These are phyloP conservation scores for Cepphus grylle DNA, from an alignment of 2,113 vertebrate genomes.

Conservation along the genomic window DNA sequence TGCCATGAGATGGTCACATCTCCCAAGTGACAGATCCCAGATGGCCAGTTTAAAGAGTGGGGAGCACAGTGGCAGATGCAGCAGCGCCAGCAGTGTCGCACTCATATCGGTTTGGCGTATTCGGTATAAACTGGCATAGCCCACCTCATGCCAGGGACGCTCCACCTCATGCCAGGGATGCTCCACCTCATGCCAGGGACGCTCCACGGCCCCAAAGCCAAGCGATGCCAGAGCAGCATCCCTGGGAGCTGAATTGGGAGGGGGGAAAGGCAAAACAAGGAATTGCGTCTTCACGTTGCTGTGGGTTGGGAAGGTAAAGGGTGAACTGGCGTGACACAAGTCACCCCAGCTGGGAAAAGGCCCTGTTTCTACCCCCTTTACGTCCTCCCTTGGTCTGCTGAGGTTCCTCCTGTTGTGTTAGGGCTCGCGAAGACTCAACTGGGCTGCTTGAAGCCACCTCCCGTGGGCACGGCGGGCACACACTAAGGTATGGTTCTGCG, in stretches of 20 bases:
- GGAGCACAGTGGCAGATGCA: neutral
- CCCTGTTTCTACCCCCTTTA: rapidly evolving
- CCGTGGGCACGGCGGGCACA: neutral
- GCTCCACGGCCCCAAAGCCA: neutral
- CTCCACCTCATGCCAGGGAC: neutral
- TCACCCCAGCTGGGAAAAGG: neutral
- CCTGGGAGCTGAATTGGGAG: neutral
- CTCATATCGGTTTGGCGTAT: rapidly evolving
- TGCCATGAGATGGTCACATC: rapidly evolving
- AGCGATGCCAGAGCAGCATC: neutral
- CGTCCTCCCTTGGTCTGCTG: neutral
- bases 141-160: neutral
- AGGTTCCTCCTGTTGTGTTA: neutral
- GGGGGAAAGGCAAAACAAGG: neutral
- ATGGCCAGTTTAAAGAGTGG: neutral
- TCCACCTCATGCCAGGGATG: neutral
- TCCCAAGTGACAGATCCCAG: neutral
- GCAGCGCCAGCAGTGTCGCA: neutral
- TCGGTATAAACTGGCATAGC: neutral
- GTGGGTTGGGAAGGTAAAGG: neutral
- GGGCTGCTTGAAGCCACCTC: neutral
- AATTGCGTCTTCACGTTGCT: rapidly evolving
- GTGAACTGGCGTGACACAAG: rapidly evolving
- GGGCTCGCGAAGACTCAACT: neutral
- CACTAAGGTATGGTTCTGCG: neutral